Base-by-base conservation (phyloP, 2,113 vertebrate genomes). In the Hymenochirus boettgeri region DNA sequence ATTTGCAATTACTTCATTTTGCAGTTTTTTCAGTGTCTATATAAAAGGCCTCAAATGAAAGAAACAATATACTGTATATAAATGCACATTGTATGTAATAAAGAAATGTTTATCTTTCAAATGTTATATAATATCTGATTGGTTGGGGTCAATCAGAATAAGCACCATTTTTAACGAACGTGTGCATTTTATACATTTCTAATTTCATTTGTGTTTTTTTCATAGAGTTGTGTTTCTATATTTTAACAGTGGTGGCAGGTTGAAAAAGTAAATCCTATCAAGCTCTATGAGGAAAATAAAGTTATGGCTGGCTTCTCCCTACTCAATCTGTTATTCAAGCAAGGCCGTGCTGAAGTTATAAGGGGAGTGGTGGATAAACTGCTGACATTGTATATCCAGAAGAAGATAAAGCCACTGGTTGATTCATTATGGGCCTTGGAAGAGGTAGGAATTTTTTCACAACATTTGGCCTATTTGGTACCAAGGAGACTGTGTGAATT, bases 251-350 rank as follows among this genome's bases (percentile, higher is more conserved):
- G 96, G 96, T 99, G 96, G 96, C 96, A 99, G 74, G 96, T 99
- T 59, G 96, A 99, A 82, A 99, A 99, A 74, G 94, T 99, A 72
- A 99, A 97, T 81, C 96, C 96, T 21, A 94, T 99, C 79, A 98
- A 98, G 83, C 88, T 99, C 4, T 99, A 95, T 0, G 96, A 99
- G 77, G 96, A 99, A 80, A 99, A 98, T 86, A 98, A 99, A 86
- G 87, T 95, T 73, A 96, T 99, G 37, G 93, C 95, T 1, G 96
- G 96, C 29, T 99, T 99, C 76, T 98, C 95, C 8, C 92, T 99
- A 57, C 83, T 98, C 72, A 97, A 92, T 71, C 88, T 99, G 33
- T 94, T 99, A 70, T 98, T 97, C 86, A 98, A 94, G 76, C 95
- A 98, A 75, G 89, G 91, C 55, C 86, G 91, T 50, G 79, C 88